Conservation (phyloP, 1,140 invertebrate species). For the Homalodisca vitripennis region DNA sequence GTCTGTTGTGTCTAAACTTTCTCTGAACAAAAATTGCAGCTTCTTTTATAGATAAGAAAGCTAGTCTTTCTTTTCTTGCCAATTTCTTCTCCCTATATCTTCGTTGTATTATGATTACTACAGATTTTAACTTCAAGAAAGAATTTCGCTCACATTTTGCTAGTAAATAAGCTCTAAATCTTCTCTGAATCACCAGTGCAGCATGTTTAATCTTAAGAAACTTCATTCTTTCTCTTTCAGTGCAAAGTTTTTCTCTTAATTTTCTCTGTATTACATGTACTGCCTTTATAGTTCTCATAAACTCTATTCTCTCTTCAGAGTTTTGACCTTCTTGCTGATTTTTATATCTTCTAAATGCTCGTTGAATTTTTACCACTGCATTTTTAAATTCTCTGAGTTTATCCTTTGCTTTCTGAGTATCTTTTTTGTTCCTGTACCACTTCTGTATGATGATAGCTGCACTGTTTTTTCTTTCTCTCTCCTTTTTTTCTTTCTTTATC, state of each 20-base stretch:
- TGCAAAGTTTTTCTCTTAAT: constrained; percentile 49
- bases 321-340: constrained; percentile 31
- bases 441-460: constrained; percentile 41
- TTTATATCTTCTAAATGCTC: constrained; percentile 9
- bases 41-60: constrained; percentile 18
- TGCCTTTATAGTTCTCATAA: constrained; percentile 44
- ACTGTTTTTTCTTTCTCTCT: constrained; percentile 30
- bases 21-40: constrained; percentile 32
- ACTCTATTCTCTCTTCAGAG: constrained; percentile 40
- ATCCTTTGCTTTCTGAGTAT: constrained; percentile 47
- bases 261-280: constrained; percentile 53
- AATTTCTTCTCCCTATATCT: constrained; percentile 34
- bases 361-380: not conserved
- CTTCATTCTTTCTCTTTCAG: constrained; percentile 41
- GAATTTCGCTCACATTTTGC: constrained; percentile 39
- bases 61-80: constrained; percentile 24
- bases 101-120: constrained; percentile 43
- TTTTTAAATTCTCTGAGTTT: not conserved
- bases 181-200: constrained; percentile 55
- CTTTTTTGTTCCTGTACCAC: constrained; percentile 50
- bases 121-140: constrained; percentile 44
- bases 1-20: constrained; percentile 22
- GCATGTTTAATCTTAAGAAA: constrained; percentile 46
- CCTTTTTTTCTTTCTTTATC: not conserved
- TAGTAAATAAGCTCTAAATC: constrained; percentile 47